Evolutionary conservation across 92 coral and sea anemone genomes (phyloP), one percentile per base, ranked within the genome.

Genomic region (Parazoanthus darwini): DNA sequence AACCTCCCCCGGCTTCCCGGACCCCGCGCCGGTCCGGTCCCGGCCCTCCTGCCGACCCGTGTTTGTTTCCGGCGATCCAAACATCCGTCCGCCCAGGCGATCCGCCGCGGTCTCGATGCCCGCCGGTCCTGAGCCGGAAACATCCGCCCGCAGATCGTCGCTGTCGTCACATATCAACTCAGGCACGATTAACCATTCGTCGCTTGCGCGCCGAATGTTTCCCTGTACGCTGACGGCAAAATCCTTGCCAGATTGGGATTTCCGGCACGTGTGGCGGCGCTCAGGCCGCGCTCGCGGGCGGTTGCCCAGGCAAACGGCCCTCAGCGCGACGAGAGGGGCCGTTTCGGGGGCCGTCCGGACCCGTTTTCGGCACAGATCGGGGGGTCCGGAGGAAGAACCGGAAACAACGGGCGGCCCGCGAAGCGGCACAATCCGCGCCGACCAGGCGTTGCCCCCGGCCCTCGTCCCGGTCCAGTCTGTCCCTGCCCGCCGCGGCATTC

Each of bases 391-490:
- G 73, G 73, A 67, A 67, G 73, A 67, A 67, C 73, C 73, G 73
- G 73, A 67, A 67, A 67, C 73, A 67, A 67, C 73, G 73, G 73
- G 73, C 73, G 73, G 73, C 73, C 73, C 73, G 73, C 73, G 73
- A 67, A 67, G 73, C 73, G 73, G 73, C 73, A 67, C 73, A 67
- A 67, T 67, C 73, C 73, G 73, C 73, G 73, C 73, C 73, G 73
- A 67, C 73, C 73, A 67, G 73, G 73, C 73, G 73, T 67, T 67
- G 73, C 73, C 73, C 73, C 73, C 73, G 73, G 73, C 73, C 73
- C 73, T 67, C 73, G 73, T 67, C 73, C 73, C 73, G 73, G 73
- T 67, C 73, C 73, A 67, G 73, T 67, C 73, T 67, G 73, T 67
- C 73, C 73, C 73, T 67, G 73, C 73, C 73, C 73, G 73, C 73